Percentiles rank a stretch among this genome's conserved stretches.
Conservation (phyloP, 2,113 vertebrate species). For the Myotis yumanensis region DNA sequence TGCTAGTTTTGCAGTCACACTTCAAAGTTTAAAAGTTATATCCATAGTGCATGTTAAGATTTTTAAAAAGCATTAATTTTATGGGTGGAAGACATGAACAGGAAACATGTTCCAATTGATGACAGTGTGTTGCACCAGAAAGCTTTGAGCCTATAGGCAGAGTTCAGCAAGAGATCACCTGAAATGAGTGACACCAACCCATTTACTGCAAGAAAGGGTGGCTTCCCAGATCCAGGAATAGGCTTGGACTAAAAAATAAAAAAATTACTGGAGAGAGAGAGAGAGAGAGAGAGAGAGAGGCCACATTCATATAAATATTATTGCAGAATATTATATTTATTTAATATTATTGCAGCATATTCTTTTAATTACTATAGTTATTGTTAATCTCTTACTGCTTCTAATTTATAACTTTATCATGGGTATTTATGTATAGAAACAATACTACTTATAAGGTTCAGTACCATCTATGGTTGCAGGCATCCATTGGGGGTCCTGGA, state of each 20-base stretch:
- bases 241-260: not conserved
- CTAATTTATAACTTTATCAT: not conserved
- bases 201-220: not conserved
- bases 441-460: not conserved
- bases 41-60: not conserved
- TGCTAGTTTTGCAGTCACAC: not conserved
- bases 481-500: not conserved
- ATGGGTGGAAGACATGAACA: not conserved
- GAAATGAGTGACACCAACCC: not conserved
- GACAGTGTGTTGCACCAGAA: not conserved
- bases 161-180: not conserved
- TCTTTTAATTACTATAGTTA: not conserved
- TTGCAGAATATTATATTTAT: not conserved
- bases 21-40: not conserved
- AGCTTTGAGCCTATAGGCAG: not conserved
- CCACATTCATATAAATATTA: not conserved
- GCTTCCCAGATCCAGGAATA: not conserved
- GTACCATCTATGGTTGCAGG: not conserved
- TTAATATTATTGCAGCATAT: not conserved
- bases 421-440: not conserved
- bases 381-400: not conserved
- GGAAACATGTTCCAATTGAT: not conserved
- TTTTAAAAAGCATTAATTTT: not conserved
- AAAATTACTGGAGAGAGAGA: not conserved
- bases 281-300: not conserved